Evolutionary conservation across 2,113 vertebrate species (phyloP), one percentile per base, ranked within the genome.

Genomic region (Cryptotis parvus): DNA sequence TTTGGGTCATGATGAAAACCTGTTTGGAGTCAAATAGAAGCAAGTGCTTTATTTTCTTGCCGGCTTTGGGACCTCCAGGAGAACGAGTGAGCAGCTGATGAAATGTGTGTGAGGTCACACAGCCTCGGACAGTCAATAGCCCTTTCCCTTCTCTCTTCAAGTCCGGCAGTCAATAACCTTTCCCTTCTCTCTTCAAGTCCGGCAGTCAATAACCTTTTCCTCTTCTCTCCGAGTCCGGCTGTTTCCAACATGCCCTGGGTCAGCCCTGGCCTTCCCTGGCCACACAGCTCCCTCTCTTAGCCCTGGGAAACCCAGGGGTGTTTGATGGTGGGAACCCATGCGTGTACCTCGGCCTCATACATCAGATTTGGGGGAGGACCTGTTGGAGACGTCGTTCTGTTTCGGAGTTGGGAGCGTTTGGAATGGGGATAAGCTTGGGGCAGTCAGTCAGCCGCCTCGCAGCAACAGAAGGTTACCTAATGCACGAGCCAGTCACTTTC

Each of bases 21-120:
- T 61, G 33, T 87, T 91, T 87, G 27, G 73, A 81, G 55, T 90
- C 69, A 79, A 9, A 58, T 61, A 58, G 10, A 69, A 84, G 45
- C 82, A 84, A 39, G n/a, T 45, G 6, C 63, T 65, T 45, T 29
- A 33, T 73, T 91, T 72, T 73, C 27, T 45, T 80, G n/a, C 61
- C 70, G 70, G 35, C 37, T 43, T 70, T 58, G 85, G 39, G 73
- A 63, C 65, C 9, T 11, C 55, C 45, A 16, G 43, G 22, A 58
- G 55, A 16, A 52, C 18, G 18, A 24, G 55, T n/a, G n/a, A 33
- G 45, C 29, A 27, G 43, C 73, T 52, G 9, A 55, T 26, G 26
- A 68, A 35, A 37, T 31, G 33, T 31, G 18, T 26, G 52, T 52
- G 45, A 37, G 63, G 3, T 66, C 15, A 22, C 31, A 22, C 2